Percentiles rank a stretch among this genome's conserved stretches.
Conservation (phyloP, 2,113 vertebrate species). For the Progne subis region DNA sequence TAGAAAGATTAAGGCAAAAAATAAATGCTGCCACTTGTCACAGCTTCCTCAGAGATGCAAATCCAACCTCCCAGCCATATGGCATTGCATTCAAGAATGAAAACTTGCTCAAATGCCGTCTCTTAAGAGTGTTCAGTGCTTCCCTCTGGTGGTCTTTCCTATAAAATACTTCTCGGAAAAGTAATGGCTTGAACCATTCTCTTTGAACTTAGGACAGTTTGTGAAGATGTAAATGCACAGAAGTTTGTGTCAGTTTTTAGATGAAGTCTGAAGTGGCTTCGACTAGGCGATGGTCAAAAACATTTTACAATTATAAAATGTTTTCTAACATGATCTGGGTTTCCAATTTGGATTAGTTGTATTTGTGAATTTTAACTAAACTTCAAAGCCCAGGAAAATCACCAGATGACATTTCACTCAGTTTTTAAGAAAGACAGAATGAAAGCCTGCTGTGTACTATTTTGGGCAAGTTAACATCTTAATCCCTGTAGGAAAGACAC, state of each 20-base stretch:
- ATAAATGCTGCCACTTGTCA: neutral
- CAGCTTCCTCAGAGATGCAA: neutral
- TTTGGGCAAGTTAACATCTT: neutral
- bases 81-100: slow-evolving; percentile 13
- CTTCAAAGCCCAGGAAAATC: neutral
- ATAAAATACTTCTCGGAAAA: neutral
- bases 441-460: neutral
- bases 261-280: neutral
- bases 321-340: neutral
- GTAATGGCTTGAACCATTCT: neutral
- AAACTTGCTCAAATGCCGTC: neutral
- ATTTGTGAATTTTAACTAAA: neutral
- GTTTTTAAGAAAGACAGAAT: neutral
- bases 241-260: neutral
- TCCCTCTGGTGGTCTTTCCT: neutral
- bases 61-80: neutral
- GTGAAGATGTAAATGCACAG: neutral
- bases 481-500: neutral
- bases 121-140: neutral
- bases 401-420: neutral
- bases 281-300: neutral
- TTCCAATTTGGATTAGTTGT: neutral
- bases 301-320: neutral
- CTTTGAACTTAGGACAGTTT: neutral
- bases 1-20: neutral